Conservation (phyloP, 1,140 invertebrate genomes). For the Drosophila parvula region DNA sequence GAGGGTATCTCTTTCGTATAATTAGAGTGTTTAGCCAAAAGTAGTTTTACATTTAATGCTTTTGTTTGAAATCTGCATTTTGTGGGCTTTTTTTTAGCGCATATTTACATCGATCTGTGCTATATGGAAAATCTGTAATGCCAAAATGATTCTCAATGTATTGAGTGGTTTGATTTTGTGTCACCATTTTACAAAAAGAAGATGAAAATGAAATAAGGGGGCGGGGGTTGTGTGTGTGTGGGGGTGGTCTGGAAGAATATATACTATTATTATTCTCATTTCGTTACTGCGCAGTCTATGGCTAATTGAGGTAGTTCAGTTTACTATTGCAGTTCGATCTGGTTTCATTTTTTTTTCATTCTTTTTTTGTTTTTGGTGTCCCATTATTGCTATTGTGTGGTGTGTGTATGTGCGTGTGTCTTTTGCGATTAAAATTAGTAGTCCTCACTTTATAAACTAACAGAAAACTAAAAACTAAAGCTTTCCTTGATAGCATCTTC, state of each 20-base stretch:
- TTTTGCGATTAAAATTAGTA: constrained; percentile 41
- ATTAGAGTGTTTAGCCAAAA: constrained; percentile 62
- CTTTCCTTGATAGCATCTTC: constrained; percentile 75
- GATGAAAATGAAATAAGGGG: constrained; percentile 21
- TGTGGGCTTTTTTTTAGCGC: constrained; percentile 58
- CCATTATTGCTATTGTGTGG: constrained; percentile 58
- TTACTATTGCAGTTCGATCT: constrained; percentile 83
- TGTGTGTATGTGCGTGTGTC: constrained; percentile 26
- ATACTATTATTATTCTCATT: constrained; percentile 29
- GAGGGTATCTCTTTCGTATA: constrained; percentile 51
- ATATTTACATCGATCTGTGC: constrained; percentile 71
- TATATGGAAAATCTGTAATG: constrained; percentile 26
- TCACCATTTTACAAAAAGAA: constrained; percentile 76
- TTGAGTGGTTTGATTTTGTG: constrained; percentile 25
- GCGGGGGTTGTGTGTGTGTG: background rate
- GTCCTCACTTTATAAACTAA: constrained; percentile 38
- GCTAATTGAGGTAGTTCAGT: constrained; percentile 83
- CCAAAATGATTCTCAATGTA: constrained; percentile 46
- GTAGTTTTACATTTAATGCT: constrained; percentile 58
- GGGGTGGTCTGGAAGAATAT: constrained; percentile 22
- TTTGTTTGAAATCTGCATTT: constrained; percentile 56
- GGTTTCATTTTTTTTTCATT: constrained; percentile 20
- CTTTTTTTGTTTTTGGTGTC: constrained; percentile 5
- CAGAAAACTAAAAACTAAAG: constrained; percentile 56
- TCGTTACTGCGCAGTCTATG: constrained; percentile 75